These are phyloP conservation scores for Leucophenga varia DNA, from an alignment of 1,140 invertebrate genomes.

Conservation along the genomic window DNA sequence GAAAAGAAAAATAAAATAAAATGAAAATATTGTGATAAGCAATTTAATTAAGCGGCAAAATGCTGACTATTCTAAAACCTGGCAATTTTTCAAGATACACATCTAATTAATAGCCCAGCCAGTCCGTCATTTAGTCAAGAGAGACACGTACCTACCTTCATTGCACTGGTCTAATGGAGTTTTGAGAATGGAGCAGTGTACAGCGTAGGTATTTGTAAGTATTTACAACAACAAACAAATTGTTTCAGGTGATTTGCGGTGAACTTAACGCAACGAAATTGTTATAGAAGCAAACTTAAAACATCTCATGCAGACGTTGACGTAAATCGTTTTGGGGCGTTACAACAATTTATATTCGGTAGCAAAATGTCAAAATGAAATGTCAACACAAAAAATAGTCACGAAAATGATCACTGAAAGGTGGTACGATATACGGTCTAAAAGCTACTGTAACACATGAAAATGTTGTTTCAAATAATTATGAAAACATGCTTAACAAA, in stretches of 20 bases:
- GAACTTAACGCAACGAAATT: too few relatives aligned
- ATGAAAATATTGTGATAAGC: slow-evolving; percentile 53
- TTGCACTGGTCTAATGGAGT: slow-evolving; percentile 34
- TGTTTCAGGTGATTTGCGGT: neutral
- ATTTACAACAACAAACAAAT: too few relatives aligned
- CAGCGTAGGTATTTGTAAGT: slow-evolving; percentile 3
- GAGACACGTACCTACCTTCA: slow-evolving; percentile 11
- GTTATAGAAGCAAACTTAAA: too few relatives aligned
- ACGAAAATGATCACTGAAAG: too few relatives aligned
- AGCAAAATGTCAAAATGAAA: slow-evolving; percentile 19
- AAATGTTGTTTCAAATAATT: too few relatives aligned
- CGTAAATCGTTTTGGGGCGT: slow-evolving; percentile 28
- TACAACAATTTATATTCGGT: slow-evolving; percentile 45
- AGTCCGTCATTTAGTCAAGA: neutral
- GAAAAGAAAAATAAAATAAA: too few relatives aligned
- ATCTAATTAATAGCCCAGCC: slow-evolving; percentile 50
- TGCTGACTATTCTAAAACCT: slow-evolving; percentile 49
- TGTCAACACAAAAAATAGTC: slow-evolving; percentile 18
- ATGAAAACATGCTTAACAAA: too few relatives aligned
- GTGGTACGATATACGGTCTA: too few relatives aligned
- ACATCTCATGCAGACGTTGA: neutral
- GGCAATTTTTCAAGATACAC: slow-evolving; percentile 55
- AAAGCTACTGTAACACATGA: too few relatives aligned
- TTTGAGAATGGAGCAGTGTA: too few relatives aligned
- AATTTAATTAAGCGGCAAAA: slow-evolving; percentile 55